phyloP scores from a whole-genome alignment of 2,113 vertebrate genomes.

The Tenebrosternarchus preto region DNA sequence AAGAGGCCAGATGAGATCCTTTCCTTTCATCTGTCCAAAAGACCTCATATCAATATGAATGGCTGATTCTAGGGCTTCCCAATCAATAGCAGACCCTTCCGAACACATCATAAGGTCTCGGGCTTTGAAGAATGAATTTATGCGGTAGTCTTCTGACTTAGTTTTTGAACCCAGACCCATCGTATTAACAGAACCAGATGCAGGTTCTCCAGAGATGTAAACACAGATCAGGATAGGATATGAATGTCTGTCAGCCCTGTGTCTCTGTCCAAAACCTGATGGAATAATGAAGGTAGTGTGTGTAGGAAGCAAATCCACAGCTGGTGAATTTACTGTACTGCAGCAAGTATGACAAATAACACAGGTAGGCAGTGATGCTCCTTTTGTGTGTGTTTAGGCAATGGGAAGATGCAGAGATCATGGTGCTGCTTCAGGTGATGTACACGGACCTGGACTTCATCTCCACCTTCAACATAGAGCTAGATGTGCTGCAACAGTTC shows the following conservation, averaged over 20 bases:
- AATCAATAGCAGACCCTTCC: conserved; percentile 61
- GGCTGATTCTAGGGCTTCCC: conserved; percentile 39
- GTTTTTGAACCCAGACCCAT: conserved; percentile 54
- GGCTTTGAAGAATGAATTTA: conserved; percentile 58
- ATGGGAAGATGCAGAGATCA: conserved; percentile 81
- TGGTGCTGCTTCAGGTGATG: conserved; percentile 81
- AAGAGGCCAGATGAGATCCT: conserved; percentile 50
- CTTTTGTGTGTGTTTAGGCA: conserved; percentile 65
- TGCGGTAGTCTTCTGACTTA: conserved; percentile 20
- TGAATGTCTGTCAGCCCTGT: background rate
- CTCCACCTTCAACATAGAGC: conserved; percentile 72
- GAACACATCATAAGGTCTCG: conserved; percentile 53
- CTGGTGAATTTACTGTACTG: background rate
- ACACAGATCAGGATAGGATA: conserved; percentile 7
- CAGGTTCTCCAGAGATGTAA: conserved; percentile 3
- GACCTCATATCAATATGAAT: conserved; percentile 75
- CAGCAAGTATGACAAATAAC: background rate
- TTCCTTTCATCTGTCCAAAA: conserved; percentile 58
- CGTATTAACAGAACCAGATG: conserved; percentile 41
- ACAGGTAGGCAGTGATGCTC: background rate
- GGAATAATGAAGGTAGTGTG: background rate
- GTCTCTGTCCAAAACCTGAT: background rate
- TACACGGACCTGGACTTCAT: conserved; percentile 77
- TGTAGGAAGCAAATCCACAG: background rate
- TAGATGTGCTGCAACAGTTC: conserved; percentile 77